Conservation (phyloP, 2,888 invertebrate genomes). For the Stomorhina lunata region DNA sequence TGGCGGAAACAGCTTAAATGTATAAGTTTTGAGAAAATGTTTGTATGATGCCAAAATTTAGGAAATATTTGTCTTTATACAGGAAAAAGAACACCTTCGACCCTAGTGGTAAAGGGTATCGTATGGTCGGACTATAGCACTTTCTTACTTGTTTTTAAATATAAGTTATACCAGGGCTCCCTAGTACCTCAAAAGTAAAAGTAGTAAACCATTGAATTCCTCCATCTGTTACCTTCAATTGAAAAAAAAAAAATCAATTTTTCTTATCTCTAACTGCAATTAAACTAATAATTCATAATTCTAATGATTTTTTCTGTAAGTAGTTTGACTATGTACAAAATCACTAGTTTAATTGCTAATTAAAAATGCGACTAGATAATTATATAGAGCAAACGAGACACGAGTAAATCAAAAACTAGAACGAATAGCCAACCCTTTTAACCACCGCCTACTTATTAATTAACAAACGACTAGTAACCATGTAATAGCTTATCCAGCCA, state of each 20-base stretch:
- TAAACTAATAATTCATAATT: background rate
- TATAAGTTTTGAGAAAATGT: no score
- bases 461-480: background rate
- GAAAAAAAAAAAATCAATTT: background rate
- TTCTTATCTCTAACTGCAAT: background rate
- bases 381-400: constrained; percentile 8
- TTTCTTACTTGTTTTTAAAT: no score
- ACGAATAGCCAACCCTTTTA: background rate
- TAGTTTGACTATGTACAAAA: background rate
- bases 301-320: background rate
- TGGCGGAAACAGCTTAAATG: no score
- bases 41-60: no score
- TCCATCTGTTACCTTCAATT: no score
- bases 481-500: background rate
- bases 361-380: constrained; percentile 30
- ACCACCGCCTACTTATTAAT: background rate
- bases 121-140: no score
- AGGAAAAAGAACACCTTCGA: no score
- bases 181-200: no score
- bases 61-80: no score
- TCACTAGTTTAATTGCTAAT: constrained; percentile 5
- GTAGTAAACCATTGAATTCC: no score
- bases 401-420: background rate
- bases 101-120: no score
- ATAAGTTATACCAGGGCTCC: no score